Evolutionary conservation across 2,888 invertebrate species (phyloP).

Genomic region (Meteorus cinctellus): DNA sequence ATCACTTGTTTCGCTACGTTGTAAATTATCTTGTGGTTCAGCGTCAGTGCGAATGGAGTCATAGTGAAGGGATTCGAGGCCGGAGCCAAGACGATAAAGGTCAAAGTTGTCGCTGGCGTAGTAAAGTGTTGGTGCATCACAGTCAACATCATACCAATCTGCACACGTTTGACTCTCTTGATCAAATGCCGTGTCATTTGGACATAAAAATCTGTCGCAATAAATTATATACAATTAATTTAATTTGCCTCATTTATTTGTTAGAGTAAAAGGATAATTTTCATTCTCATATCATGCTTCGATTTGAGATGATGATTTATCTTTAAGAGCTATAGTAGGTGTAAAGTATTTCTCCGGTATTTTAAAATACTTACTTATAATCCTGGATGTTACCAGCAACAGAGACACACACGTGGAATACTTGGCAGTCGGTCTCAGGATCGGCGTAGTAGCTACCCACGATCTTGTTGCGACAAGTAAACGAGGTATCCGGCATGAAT

Average conservation of each 20-base stretch:
- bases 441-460: constrained; percentile 93
- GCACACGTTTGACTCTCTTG: constrained; percentile 95
- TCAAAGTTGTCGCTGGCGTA: constrained; percentile 90
- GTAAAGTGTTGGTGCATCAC: constrained; percentile 86
- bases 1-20: constrained; percentile 74
- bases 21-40: constrained; percentile 69
- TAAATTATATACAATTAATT: constrained; percentile 6
- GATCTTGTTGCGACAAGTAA: constrained; percentile 88
- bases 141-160: constrained; percentile 92
- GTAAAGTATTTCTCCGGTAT: constrained; percentile 10
- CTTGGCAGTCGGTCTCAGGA: constrained; percentile 89
- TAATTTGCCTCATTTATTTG: background rate
- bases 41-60: constrained; percentile 69
- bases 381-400: constrained; percentile 79
- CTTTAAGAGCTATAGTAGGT: background rate
- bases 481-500: constrained; percentile 77
- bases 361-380: constrained; percentile 63
- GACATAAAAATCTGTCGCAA: constrained; percentile 84
- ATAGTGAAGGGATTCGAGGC: constrained; percentile 73
- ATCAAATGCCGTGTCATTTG: constrained; percentile 92
- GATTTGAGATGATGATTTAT: constrained; percentile 1
- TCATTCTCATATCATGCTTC: background rate
- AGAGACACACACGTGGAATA: constrained; percentile 92
- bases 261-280: background rate
- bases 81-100: constrained; percentile 87